Evolutionary conservation across 2,888 invertebrate species (phyloP).

Genomic region (Conomelus anceps): DNA sequence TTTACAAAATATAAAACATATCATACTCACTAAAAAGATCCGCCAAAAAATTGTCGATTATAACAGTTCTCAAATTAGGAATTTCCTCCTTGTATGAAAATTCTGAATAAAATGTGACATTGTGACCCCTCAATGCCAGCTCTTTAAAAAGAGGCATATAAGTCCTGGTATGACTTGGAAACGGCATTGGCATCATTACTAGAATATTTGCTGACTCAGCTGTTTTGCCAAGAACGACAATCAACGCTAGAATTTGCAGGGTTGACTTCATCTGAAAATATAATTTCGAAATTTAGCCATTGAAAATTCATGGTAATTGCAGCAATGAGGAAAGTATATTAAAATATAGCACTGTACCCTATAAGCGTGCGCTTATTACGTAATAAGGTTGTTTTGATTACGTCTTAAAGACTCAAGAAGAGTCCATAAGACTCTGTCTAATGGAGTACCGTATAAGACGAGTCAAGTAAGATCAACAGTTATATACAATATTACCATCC

Average conservation of each 20-base stretch:
- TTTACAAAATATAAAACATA: no score
- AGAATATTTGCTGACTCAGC: conserved; percentile 23
- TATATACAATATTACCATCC: no score
- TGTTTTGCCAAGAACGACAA: not conserved
- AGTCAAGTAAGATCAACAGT: no score
- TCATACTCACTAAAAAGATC: conserved; percentile 3
- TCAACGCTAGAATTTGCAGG: not conserved
- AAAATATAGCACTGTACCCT: no score
- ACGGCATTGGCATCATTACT: conserved; percentile 25
- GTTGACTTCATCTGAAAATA: not conserved
- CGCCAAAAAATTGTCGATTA: conserved; percentile 7
- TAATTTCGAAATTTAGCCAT: not conserved
- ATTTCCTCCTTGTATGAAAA: conserved; percentile 23
- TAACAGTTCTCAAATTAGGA: conserved; percentile 24
- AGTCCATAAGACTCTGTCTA: no score
- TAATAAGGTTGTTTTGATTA: no score
- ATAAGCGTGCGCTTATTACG: no score
- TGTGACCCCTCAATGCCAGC: conserved; percentile 28
- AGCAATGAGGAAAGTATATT: no score
- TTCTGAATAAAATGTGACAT: conserved; percentile 26
- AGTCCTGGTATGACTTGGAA: conserved; percentile 28
- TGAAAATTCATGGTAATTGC: no score
- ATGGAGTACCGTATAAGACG: no score
- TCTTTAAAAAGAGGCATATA: conserved; percentile 28
- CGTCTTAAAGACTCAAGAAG: no score